Evolutionary conservation across 2,888 invertebrate genomes (phyloP).

Genomic region (Spilosoma lubricipeda): DNA sequence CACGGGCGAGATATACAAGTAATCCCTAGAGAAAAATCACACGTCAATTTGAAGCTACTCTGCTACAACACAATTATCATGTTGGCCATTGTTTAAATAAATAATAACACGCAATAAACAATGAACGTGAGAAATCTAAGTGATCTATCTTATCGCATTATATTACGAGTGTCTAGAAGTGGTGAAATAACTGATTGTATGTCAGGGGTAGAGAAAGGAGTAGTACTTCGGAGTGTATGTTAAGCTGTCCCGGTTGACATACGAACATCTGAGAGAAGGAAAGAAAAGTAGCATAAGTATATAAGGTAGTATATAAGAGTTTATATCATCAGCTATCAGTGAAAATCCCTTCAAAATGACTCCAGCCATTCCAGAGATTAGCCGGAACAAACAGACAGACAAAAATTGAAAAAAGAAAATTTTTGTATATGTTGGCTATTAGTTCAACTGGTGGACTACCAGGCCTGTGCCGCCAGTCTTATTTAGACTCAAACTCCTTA

Average conservation of each 20-base stretch:
- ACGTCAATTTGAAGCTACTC: slow-evolving; percentile 7
- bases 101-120: slow-evolving; percentile 9
- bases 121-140: slow-evolving; percentile 12
- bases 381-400: no score
- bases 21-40: slow-evolving; percentile 19
- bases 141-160: slow-evolving; percentile 10
- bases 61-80: slow-evolving; percentile 10
- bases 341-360: no score
- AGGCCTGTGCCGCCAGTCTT: no score
- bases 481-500: neutral
- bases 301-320: no score
- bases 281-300: no score
- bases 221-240: neutral
- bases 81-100: slow-evolving; percentile 13
- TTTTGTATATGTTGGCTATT: no score
- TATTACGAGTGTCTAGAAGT: neutral
- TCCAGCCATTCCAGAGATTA: no score
- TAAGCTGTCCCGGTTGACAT: no score
- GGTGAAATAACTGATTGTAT: slow-evolving; percentile 10
- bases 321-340: no score
- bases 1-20: neutral
- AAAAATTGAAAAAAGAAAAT: no score
- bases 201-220: slow-evolving; percentile 11
- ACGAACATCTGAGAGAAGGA: no score
- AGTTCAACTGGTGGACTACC: no score